Evolutionary conservation across 2,797 vertebrate species (phyloP).

Genomic region (Perdix hodgsoniae): DNA sequence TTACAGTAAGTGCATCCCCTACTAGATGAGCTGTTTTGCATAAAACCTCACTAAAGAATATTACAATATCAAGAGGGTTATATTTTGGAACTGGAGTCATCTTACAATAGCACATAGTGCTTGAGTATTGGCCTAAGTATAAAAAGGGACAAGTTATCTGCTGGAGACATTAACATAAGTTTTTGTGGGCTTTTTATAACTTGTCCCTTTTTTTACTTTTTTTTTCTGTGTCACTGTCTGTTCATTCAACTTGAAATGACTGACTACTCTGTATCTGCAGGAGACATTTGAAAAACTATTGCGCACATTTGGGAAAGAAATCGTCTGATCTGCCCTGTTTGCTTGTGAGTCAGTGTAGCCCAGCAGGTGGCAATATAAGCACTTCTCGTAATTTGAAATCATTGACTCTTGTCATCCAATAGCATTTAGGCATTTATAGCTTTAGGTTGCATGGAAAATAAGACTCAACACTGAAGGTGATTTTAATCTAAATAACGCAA

Average conservation of each 20-base stretch:
- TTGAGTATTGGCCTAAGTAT: constrained; percentile 21
- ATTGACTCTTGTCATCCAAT: neutral
- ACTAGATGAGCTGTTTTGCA: neutral
- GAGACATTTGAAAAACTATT: neutral
- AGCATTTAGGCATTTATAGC: neutral
- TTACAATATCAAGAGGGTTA: neutral
- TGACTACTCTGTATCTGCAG: neutral
- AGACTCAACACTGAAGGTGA: neutral
- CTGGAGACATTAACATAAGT: constrained; percentile 10
- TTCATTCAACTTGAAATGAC: constrained; percentile 16
- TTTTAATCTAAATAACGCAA: constrained; percentile 51
- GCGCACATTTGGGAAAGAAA: neutral
- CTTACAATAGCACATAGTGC: neutral
- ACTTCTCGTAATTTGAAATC: constrained; percentile 35
- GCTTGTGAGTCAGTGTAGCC: neutral
- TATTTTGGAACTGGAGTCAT: neutral
- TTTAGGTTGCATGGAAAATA: constrained; percentile 45
- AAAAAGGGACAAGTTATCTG: neutral
- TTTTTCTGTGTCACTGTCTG: neutral
- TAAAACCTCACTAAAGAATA: neutral
- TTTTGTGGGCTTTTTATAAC: neutral
- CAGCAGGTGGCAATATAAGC: constrained; percentile 80
- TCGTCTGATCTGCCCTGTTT: neutral
- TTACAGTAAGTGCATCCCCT: neutral
- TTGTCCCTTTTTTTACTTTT: too few species aligned